Base-by-base conservation (phyloP, 2,113 vertebrate species). In the Noturus placidus region DNA sequence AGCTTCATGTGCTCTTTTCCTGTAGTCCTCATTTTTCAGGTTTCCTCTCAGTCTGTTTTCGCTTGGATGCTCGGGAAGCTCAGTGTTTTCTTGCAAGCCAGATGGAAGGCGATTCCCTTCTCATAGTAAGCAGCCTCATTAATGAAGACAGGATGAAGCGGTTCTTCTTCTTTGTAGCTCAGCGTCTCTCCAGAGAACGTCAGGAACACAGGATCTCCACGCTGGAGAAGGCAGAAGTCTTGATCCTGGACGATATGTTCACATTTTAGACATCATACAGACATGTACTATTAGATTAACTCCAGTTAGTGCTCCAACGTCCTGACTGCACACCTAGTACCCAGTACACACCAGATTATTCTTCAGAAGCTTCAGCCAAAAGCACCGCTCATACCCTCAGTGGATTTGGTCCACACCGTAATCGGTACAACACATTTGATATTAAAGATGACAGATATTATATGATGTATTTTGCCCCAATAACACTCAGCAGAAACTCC, bases 91-190 rank as follows among this genome's bases (percentile, higher is more conserved):
- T 91, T 95, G 69, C 35, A 89, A 42, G 88, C 91, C 46, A 96
- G 90, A 27, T 91, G 86, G 87, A 95, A 94, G 30, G 95, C 95
- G 13, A 94, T 92, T 61, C 91, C 94, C 87, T 95, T 95, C 89
- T 96, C 95, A 4, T 96, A 96, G 91, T 96, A 96, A 25, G 95
- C 94, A 22, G 93, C 91, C 78, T 96, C 95, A 8, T 96, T 96
- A 27, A 96, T 84, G 86, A 96, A 96, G 82, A 93, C 80, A 17
- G 95, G 92, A 90, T 94, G 92, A 83, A 95, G 92, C 4, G 78
- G 20, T 54, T 90, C 93, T 33, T 93, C 92, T 13, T 92, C 95
- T 6, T 93, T 90, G 0, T 95, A 91, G 46, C 33, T 90, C 84
- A 95, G 70, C 0, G 88, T 93, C 83, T 96, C 92, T 9, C 95